Conservation (phyloP, 1,140 invertebrate species). For the Zaprionus inermis region DNA sequence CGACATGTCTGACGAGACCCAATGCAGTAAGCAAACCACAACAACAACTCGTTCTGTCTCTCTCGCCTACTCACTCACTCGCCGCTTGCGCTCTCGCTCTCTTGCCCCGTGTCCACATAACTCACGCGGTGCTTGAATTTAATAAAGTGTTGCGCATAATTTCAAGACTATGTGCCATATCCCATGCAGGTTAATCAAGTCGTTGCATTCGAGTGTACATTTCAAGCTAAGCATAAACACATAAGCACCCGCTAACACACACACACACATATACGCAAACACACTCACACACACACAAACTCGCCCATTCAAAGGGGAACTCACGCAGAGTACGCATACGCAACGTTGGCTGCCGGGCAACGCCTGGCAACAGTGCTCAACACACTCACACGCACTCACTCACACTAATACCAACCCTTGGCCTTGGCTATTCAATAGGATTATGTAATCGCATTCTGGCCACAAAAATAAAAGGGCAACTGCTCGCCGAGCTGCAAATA, state of each 20-base stretch:
- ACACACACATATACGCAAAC: conserved; percentile 11
- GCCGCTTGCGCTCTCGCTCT: not conserved
- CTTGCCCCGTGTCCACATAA: conserved; percentile 17
- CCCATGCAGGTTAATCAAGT: conserved; percentile 70
- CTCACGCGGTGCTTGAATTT: conserved; percentile 56
- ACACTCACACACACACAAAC: conserved; percentile 4
- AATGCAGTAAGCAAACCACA: conserved; percentile 85
- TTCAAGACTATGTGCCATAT: conserved; percentile 57
- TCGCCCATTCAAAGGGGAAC: not conserved
- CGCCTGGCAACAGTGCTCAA: conserved; percentile 57
- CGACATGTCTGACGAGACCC: conserved; percentile 88
- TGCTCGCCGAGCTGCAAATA: conserved; percentile 33
- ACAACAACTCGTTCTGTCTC: conserved; percentile 2
- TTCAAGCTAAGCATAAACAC: conserved; percentile 37
- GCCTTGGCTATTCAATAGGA: conserved; percentile 38
- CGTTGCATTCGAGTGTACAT: conserved; percentile 49
- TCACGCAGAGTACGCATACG: conserved; percentile 60
- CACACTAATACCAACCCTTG: conserved; percentile 36
- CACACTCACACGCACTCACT: conserved; percentile 39
- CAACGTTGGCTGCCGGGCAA: conserved; percentile 50
- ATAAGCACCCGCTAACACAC: conserved; percentile 1
- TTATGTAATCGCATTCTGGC: conserved; percentile 38
- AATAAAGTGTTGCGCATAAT: conserved; percentile 76
- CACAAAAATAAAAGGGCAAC: conserved; percentile 25
- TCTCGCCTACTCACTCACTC: not conserved